Percentiles rank a stretch among this genome's conserved stretches.
Conservation (phyloP, 92 coral and sea anemone genomes). For the Pocillopora meandrina region DNA sequence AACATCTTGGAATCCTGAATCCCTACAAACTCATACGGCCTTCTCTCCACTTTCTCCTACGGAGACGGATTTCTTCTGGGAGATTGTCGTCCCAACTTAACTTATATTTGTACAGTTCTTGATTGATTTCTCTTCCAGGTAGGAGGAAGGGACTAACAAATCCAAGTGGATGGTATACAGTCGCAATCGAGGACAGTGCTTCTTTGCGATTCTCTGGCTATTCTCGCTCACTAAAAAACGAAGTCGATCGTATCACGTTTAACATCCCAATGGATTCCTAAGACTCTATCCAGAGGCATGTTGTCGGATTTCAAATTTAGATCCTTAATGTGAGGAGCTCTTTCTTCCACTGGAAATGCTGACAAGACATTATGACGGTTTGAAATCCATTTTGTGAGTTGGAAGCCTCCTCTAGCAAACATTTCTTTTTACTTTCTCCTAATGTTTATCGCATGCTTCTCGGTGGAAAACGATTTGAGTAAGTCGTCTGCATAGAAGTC, state of each 20-base stretch:
- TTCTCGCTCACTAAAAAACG: constrained; percentile 22
- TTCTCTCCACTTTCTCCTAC: constrained; percentile 25
- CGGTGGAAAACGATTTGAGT: constrained; percentile 33
- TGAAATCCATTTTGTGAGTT: constrained; percentile 73
- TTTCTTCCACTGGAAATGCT: constrained; percentile 61
- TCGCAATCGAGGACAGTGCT: constrained; percentile 67
- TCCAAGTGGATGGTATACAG: constrained; percentile 68
- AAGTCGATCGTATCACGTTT: constrained; percentile 52
- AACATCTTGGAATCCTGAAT: constrained; percentile 58
- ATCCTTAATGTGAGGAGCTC: constrained; percentile 41
- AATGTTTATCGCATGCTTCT: constrained; percentile 29
- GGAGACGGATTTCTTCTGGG: constrained; percentile 34
- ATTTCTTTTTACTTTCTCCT: not conserved
- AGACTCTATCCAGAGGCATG: constrained; percentile 59
- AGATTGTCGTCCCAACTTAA: constrained; percentile 64
- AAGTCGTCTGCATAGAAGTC: constrained; percentile 61
- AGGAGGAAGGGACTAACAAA: constrained; percentile 62
- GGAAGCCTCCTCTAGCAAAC: constrained; percentile 67
- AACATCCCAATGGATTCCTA: constrained; percentile 68
- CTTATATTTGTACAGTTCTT: constrained; percentile 63
- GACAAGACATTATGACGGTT: constrained; percentile 51
- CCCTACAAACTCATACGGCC: constrained; percentile 17
- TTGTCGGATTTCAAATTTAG: constrained; percentile 49
- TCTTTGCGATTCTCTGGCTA: constrained; percentile 68
- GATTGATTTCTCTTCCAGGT: constrained; percentile 68